Base-by-base conservation (phyloP, 2,797 vertebrate species). In the Silurus aristotelis region DNA sequence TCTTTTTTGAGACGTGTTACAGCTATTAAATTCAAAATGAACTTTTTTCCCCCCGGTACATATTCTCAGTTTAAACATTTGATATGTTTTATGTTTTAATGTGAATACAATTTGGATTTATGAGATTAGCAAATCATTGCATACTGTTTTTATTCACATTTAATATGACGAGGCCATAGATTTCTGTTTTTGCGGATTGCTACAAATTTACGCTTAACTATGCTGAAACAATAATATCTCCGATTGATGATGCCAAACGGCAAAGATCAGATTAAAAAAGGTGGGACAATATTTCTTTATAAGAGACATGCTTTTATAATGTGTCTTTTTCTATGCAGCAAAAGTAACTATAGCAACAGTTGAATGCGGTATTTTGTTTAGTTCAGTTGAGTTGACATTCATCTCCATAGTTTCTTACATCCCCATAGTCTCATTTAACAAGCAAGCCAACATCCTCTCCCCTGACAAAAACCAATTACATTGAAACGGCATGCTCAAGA, bases 341-440 rank as follows among this genome's bases (percentile, higher is more conserved):
- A 13, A 63, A 46, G 25, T 58, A 10, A 46, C 2, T 79, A 15
- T 46, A 8, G 58, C 43, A 43, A 78, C 75, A 63, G 6, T 1
- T 79, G 58, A 46, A n/a, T n/a, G 31, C 19, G 27, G 83, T 43
- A 72, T 75, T 43, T 6, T 80, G 70, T 85, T 78, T 15, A 77
- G 6, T 67, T 72, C 9, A 55, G 38, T 14, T 22, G 10, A 60
- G 38, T 70, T 76, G 1, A 46, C 19, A 48, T 80, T 66, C 61
- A 80, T 80, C 78, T 66, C 56, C 61, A 80, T 80, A 52, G 78
- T 19, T 31, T 55, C 38, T 80, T 55, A 82, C 6, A 73, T 84
- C 86, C 68, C 77, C 46, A 70, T 85, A 73, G 82, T 72, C 63
- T 83, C 60, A 70, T 76, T 67, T 87, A 80, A 80, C 60, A 85